Conservation (phyloP, 2,113 vertebrate genomes). For the Chaetodon auriga region DNA sequence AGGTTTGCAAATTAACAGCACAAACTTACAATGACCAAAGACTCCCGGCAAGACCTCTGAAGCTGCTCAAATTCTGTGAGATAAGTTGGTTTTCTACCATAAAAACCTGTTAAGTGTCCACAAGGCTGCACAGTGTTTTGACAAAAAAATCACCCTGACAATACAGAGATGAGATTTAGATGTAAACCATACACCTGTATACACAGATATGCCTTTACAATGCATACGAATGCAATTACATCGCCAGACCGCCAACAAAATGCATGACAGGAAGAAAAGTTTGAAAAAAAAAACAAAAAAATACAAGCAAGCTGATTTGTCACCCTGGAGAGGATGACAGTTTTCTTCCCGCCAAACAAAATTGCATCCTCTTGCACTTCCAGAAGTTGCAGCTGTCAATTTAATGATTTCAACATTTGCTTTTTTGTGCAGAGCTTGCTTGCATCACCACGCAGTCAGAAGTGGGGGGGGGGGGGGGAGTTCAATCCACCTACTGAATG, state of each 20-base stretch:
- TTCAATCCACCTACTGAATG: neutral
- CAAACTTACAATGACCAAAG: neutral
- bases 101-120: neutral
- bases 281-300: neutral
- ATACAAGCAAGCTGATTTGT: neutral
- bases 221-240: neutral
- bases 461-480: neutral
- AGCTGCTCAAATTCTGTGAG: conserved; percentile 10
- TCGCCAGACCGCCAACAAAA: neutral
- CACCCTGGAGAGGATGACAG: neutral
- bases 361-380: conserved; percentile 11
- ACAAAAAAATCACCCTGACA: neutral
- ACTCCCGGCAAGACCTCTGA: neutral
- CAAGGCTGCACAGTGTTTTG: neutral
- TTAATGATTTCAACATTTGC: neutral
- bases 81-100: neutral
- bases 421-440: neutral
- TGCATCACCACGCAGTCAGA: conserved; percentile 8
- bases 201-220: neutral
- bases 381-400: conserved; percentile 12
- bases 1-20: neutral
- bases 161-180: neutral
- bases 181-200: neutral
- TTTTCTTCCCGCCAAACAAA: neutral
- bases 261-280: too few relatives aligned